Evolutionary conservation across 2,797 vertebrate species (phyloP), one percentile per base, ranked within the genome.

Genomic region (Sebastes flavidus): DNA sequence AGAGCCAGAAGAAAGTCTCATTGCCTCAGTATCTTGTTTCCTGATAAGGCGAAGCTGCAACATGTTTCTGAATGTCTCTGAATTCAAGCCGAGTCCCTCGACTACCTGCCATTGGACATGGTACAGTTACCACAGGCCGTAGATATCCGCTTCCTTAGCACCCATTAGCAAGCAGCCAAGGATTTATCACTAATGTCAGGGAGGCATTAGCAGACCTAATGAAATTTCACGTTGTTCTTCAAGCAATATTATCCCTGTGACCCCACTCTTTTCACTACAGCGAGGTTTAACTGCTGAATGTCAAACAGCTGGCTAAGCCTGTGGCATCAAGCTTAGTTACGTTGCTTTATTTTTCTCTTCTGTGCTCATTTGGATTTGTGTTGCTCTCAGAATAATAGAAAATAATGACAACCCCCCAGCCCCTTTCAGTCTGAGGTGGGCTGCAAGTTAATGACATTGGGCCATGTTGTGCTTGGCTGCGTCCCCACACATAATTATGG

Each of bases 371-470:
- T 88, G 89, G 89, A 94, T 89, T 94, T 93, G 87, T 89, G 83
- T 88, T 92, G 76, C 81, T 83, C 72, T 82, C 89, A 80, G 80
- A 93, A 94, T 94, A 95, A 95, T 94, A 91, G 91, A 93, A 95
- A 95, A 94, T 95, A 94, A 95, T 93, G 91, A 90, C 87, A 90
- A 80, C 63, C 82, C 81, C 82, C 56, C 66, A 78, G 79, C 82
- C 83, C 82, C 84, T 88, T 91, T 89, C 89, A 91, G 87, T 87
- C 91, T 85, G 91, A 93, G 87, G 91, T 87, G 91, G 93, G 85
- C 88, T 88, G 87, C 83, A 80, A 91, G 93, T 94, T 95, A 95
- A 96, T 95, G 94, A 94, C 92, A 92, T 90, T 46, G 90, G 88
- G 90, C 90, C 77, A 70, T 88, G 94, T 88, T 87, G 91, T 82